Conservation (phyloP, 2,797 vertebrate species). For the Trichosurus vulpecula region DNA sequence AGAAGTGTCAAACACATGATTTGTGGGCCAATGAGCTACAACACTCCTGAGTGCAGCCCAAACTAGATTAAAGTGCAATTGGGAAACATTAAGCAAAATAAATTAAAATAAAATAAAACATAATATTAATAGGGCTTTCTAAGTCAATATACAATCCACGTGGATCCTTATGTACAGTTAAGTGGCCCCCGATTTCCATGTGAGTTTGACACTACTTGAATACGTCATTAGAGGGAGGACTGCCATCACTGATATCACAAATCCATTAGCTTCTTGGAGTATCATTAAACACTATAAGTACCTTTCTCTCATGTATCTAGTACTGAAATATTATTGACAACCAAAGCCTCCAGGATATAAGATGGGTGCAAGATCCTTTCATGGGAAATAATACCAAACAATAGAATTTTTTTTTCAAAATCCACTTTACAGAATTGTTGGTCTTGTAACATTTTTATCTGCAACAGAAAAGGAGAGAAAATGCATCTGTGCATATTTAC, state of each 20-base stretch:
- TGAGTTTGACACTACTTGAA: not conserved
- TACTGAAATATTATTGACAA: conserved; percentile 6
- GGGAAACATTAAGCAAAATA: not conserved
- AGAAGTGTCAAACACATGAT: not conserved
- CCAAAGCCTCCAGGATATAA: not conserved
- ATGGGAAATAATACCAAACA: conserved; percentile 20
- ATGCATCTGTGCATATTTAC: not conserved
- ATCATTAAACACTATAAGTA: not conserved
- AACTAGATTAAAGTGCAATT: not conserved
- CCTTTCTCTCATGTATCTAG: not conserved
- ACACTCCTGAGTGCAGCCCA: not conserved
- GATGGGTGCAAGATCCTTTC: not conserved
- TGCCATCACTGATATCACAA: not conserved
- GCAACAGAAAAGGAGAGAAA: not conserved
- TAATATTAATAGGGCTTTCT: not conserved
- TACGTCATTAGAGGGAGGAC: not conserved
- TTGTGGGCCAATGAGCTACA: not conserved
- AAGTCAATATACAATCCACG: not conserved
- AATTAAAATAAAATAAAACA: not conserved
- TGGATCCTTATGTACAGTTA: not conserved
- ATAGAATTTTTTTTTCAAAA: not conserved
- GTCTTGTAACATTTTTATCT: not conserved
- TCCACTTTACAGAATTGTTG: not conserved
- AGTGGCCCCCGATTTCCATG: not conserved
- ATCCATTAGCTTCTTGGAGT: not conserved